Evolutionary conservation across 2,797 vertebrate species (phyloP).

Genomic region (Pseudochaenichthys georgianus): DNA sequence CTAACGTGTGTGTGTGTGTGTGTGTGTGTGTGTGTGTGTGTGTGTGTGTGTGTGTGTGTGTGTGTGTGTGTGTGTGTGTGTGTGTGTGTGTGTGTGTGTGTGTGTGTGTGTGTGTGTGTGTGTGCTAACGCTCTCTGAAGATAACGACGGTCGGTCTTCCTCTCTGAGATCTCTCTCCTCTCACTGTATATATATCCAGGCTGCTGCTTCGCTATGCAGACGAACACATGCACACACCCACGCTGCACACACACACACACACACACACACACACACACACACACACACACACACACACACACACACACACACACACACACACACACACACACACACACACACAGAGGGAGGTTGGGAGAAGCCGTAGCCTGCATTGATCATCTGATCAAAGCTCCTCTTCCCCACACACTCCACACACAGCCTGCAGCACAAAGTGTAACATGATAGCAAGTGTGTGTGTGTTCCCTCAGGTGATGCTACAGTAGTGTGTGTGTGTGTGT

Average conservation of each 20-base stretch:
- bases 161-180: slow-evolving; percentile 11
- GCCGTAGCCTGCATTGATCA: slow-evolving; percentile 3
- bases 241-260: slow-evolving; percentile 18
- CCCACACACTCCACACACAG: slow-evolving; percentile 1
- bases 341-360: not conserved
- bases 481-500: not conserved
- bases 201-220: slow-evolving; percentile 21
- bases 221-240: slow-evolving; percentile 32
- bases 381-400: slow-evolving; percentile 50
- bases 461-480: slow-evolving; percentile 12
- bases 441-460: slow-evolving; percentile 11
- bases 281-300: slow-evolving; percentile 10
- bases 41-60: no score
- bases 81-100: not conserved
- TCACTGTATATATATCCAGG: slow-evolving; percentile 40
- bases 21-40: no score
- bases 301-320: no score
- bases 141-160: not conserved
- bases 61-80: no score
- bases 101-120: no score
- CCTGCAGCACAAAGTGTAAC: slow-evolving; percentile 8
- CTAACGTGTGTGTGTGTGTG: no score
- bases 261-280: slow-evolving; percentile 19
- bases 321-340: slow-evolving; percentile 5
- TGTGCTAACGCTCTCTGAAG: not conserved